Base-by-base conservation (phyloP, 2,888 invertebrate species). In the Lochmaea crataegi region DNA sequence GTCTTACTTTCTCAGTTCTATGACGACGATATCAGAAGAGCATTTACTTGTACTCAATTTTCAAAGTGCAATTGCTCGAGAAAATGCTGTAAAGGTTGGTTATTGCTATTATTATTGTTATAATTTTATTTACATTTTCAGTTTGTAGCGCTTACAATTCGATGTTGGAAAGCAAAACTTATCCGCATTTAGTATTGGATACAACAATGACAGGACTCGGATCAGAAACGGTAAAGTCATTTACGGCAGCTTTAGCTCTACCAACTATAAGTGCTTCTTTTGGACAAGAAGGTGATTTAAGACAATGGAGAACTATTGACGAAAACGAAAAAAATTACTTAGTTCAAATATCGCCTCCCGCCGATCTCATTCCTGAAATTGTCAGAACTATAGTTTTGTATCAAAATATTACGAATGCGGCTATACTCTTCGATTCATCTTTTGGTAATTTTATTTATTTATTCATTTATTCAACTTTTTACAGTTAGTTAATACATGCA, bases 381-480 rank as follows among this genome's bases (percentile, higher is more conserved):
- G 91, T 98, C 0, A 89, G 95, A 70, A 93, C 94, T 60, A 91
- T 97, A 79, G 94, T 96, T 4, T 89, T 91, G 0, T 90, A 92
- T 77, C 93, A 96, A 87, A 96, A 96, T 83, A 94, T 97, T 70
- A 94, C 95, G 5, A 96, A 96, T 84, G 96, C 96, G 14, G 97
- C 96, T 7, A 94, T 98, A 65, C 89, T 98, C 61, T 97, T 95
- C 84, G 97, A 98, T 82, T 91, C 94, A 32, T 92, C 92, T 53
- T 97, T 96, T 84, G 92, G 95, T 95, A 77, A 77, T 75, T 75
- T 12, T 53, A 18, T 18, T 53, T 16, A 16, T 53, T 2, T 53
- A 6, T n/a, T n/a, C 4, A n/a, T 14, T 42, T 5, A 42, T 42
- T 10, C 9, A 45, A 12, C 6, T 12, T 32, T 32, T 32, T 4